Evolutionary conservation across 1,140 invertebrate genomes (phyloP).

Genomic region (Eriocheir sinensis): DNA sequence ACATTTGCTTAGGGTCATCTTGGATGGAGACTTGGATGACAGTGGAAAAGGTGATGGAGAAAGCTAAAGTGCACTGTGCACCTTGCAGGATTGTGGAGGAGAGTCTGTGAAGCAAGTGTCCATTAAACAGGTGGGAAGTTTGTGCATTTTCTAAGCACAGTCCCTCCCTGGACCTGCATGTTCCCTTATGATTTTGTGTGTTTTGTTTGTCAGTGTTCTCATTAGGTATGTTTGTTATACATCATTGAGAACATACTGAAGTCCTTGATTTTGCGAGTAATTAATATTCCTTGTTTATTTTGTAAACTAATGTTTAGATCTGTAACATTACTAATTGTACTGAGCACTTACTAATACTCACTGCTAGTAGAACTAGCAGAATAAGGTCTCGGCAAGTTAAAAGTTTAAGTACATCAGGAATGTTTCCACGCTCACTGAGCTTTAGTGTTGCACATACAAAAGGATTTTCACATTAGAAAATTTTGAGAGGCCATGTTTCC

Average conservation of each 20-base stretch:
- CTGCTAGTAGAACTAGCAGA: too few relatives aligned
- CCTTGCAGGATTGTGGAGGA: slow-evolving; percentile 79
- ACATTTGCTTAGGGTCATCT: slow-evolving; percentile 71
- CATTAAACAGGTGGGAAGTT: slow-evolving; percentile 70
- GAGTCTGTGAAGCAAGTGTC: slow-evolving; percentile 76
- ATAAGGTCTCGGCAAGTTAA: too few relatives aligned
- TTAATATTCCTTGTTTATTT: not conserved
- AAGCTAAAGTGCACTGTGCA: slow-evolving; percentile 76
- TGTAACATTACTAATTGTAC: not conserved
- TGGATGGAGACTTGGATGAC: slow-evolving; percentile 72
- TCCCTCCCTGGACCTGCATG: slow-evolving; percentile 32
- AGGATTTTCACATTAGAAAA: too few relatives aligned
- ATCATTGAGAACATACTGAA: not conserved
- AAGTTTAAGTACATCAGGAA: too few relatives aligned
- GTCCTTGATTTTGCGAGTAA: not conserved
- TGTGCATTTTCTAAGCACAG: slow-evolving; percentile 46
- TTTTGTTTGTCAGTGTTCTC: not conserved
- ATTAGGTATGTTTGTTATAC: not conserved
- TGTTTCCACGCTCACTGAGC: too few relatives aligned
- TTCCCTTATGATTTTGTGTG: not conserved
- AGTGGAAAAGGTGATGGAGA: slow-evolving; percentile 70
- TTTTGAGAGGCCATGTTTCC: too few relatives aligned
- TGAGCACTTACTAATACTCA: too few relatives aligned
- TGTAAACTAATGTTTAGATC: not conserved
- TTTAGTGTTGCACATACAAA: too few relatives aligned